phyloP scores from a whole-genome alignment of 1,140 invertebrate species.

The Dreissena rostriformis region DNA sequence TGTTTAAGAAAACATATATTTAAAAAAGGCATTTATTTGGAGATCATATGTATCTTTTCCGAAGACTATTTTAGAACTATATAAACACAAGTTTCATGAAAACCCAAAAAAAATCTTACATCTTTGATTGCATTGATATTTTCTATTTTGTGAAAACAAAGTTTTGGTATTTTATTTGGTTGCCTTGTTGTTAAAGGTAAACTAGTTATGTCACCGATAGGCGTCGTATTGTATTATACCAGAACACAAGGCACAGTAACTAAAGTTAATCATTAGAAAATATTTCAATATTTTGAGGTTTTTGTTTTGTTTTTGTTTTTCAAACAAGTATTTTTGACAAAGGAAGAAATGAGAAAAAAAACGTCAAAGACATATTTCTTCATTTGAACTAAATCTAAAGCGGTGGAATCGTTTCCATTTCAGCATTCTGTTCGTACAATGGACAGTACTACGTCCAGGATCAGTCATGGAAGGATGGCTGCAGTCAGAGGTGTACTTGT shows the following conservation, averaged over 20 bases:
- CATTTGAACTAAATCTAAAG: slow-evolving; percentile 31
- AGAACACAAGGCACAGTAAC: background rate
- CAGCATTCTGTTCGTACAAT: slow-evolving; percentile 65
- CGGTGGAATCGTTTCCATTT: background rate
- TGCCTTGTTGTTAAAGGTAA: no score
- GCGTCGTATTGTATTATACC: background rate
- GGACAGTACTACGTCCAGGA: slow-evolving; percentile 59
- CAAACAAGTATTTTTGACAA: slow-evolving; percentile 28
- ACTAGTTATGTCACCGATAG: no score
- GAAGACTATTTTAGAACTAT: background rate
- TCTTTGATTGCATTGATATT: background rate
- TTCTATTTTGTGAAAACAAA: no score
- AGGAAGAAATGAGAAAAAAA: slow-evolving; percentile 34
- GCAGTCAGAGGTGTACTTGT: slow-evolving; percentile 62
- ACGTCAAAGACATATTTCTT: slow-evolving; percentile 31
- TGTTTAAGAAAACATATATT: background rate
- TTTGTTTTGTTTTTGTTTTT: slow-evolving; percentile 23
- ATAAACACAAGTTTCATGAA: background rate
- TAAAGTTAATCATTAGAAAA: slow-evolving; percentile 4
- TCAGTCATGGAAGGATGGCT: slow-evolving; percentile 67
- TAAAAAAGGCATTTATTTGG: background rate
- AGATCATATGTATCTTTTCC: background rate
- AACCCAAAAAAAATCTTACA: background rate
- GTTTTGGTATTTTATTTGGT: no score
- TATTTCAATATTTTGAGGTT: slow-evolving; percentile 10